Base-by-base conservation (phyloP, 2,888 invertebrate genomes). In the Acrobasis consociella region DNA sequence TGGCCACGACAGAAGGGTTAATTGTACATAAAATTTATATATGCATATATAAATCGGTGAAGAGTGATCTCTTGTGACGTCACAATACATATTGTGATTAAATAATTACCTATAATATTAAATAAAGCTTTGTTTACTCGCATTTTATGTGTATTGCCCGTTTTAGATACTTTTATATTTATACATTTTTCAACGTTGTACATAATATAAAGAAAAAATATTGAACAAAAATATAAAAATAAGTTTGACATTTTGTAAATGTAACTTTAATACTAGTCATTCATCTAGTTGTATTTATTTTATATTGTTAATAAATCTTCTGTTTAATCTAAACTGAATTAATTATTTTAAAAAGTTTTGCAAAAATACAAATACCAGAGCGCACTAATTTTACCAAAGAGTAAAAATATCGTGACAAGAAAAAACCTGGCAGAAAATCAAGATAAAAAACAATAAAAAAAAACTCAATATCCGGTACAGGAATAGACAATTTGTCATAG, bases 41-140 rank as follows among this genome's bases (percentile, higher is more conserved):
- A 90, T 90, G 88, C 89, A 91, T 91, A 90, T 90, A 88, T 90
- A 86, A 87, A 87, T 76, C 73, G 79, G 83, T 82, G 82, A 79
- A 83, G 75, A 82, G 79, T 86, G 92, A 92, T 92, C 92, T 92
- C 92, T 87, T 75, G 90, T 92, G 89, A 92, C 91, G 91, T 92
- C 92, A 91, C 92, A 91, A 87, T 82, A 78, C 63, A 69, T 67
- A 83, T 90, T 91, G 91, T 91, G 87, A 89, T 89, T 79, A 72
- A 74, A 73, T 71, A 69, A 73, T 73, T 68, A 22, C 22, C 22
- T 22, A 75, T 67, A 65, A 70, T 74, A 65, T n/a, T n/a, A n/a
- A n/a, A 63, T 77, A 82, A 81, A 72, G 82, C 83, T 86, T 86
- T 73, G 81, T 81, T 79, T 77, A 80, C 79, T 78, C 80, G 87